Conservation (phyloP, 2,113 vertebrate species). For the Oenanthe oenanthe region DNA sequence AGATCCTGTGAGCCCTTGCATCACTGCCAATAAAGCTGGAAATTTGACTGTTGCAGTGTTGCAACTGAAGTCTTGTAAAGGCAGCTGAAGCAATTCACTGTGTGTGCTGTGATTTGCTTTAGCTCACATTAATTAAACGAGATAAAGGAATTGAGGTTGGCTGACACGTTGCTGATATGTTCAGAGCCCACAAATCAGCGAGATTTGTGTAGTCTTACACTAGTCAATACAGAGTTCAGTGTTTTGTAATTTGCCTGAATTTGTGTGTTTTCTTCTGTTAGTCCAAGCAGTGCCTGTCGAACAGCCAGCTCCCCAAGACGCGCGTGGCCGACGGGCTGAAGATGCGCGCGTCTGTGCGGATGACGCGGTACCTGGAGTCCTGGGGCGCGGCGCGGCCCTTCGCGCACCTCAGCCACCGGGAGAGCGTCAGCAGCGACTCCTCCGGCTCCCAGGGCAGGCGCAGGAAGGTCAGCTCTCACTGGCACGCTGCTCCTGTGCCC, state of each 20-base stretch:
- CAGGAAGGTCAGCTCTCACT: constrained; percentile 77
- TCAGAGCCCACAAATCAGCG: background rate
- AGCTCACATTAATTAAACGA: background rate
- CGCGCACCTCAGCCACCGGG: constrained; percentile 90
- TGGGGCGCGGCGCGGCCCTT: constrained; percentile 97
- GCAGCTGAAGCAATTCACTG: background rate
- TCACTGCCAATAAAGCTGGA: background rate
- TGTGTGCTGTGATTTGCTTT: background rate
- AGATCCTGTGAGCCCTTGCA: background rate
- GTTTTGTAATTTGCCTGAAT: background rate
- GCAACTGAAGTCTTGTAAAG: background rate
- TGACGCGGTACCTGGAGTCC: constrained; percentile 96
- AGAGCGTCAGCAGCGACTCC: constrained; percentile 83
- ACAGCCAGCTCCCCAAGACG: constrained; percentile 77
- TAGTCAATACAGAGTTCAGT: background rate
- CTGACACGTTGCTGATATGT: background rate
- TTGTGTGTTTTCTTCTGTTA: background rate
- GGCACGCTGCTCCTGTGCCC: background rate
- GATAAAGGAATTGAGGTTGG: background rate
- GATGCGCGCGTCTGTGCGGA: constrained; percentile 93
- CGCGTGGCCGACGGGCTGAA: constrained; percentile 89
- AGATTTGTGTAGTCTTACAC: background rate
- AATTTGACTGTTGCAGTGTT: background rate
- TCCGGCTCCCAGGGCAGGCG: constrained; percentile 77
- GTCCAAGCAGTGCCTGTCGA: constrained; percentile 84